Conservation (phyloP, 2,797 vertebrate genomes). For the Poliocrania exsul region DNA sequence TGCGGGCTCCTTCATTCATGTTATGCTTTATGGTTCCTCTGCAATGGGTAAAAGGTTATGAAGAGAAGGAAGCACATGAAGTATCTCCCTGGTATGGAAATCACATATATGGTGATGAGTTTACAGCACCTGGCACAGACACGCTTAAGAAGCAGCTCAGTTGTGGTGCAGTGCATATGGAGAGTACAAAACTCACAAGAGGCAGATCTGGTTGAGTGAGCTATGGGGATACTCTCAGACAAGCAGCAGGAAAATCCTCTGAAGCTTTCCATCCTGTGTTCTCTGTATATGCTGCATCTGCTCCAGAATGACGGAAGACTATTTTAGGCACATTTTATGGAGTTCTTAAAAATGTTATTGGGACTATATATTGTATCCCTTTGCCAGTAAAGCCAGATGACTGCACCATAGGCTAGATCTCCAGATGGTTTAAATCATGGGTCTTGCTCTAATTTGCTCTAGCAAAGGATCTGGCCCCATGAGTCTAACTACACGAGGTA, state of each 20-base stretch:
- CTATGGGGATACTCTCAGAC: background rate
- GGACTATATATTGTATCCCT: conserved; percentile 57
- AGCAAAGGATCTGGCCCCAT: conserved; percentile 42
- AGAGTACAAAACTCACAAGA: background rate
- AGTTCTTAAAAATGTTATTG: conserved; percentile 62
- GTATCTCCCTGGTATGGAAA: background rate
- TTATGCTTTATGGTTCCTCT: background rate
- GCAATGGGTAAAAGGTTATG: background rate
- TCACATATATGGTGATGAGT: background rate
- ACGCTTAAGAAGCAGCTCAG: background rate
- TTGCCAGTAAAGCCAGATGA: conserved; percentile 67
- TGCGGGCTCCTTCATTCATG: background rate
- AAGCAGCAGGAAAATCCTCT: conserved; percentile 12
- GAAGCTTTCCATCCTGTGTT: background rate
- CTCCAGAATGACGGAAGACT: background rate
- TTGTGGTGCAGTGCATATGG: background rate
- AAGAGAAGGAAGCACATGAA: background rate
- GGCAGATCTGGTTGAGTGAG: background rate
- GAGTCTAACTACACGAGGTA: conserved; percentile 52
- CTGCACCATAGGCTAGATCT: conserved; percentile 53
- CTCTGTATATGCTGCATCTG: conserved; percentile 21
- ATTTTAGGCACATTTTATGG: conserved; percentile 63
- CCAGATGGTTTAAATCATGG: conserved; percentile 65
- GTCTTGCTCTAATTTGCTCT: conserved; percentile 60
- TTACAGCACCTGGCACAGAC: background rate